Base-by-base conservation (phyloP, 2,113 vertebrate species). In the Calyptommatus sinebrachiatus region DNA sequence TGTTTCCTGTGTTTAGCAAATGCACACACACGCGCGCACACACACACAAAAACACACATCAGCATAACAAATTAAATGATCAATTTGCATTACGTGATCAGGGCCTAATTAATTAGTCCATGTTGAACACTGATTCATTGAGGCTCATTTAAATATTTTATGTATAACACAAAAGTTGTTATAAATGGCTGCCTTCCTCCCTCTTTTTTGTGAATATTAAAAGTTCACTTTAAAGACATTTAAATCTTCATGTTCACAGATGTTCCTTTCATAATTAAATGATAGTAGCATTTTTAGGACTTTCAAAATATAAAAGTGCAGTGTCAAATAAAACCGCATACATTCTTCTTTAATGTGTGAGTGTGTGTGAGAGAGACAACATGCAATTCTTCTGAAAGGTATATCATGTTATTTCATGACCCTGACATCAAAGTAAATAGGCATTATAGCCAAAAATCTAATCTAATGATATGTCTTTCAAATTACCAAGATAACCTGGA, bases 241-340 rank as follows among this genome's bases (percentile, higher is more conserved):
- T 46, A 41, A 82, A 72, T 7, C 48, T 22, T 26, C 28, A 73
- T 21, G 20, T 26, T 31, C 7, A 81, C 14, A 61, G 11, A 76
- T 79, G 20, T 4, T 75, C 26, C 35, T 0, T 31, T 71, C 46
- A 29, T 7, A 60, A 63, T 67, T 31, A 67, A 80, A 76, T 71
- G 48, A 68, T 48, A 76, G 22, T 24, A 57, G 28, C 46, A 62
- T 84, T 88, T 84, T 4, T 57, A 71, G 70, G 70, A 29, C 41
- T 35, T 46, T 57, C 69, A 1, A 14, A 1, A 4, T 60, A 86
- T 31, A 65, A 68, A 63, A 71, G 69, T 71, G 4, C 11, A 7
- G 20, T 21, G 28, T 14, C 69, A n/a, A 61, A 53, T 35, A 61
- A 67, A 77, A 7, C n/a, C 41, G 31, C 57, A 35, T 35, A 14